Evolutionary conservation across 1,140 invertebrate genomes (phyloP).

Genomic region (Pogonus chalceus): DNA sequence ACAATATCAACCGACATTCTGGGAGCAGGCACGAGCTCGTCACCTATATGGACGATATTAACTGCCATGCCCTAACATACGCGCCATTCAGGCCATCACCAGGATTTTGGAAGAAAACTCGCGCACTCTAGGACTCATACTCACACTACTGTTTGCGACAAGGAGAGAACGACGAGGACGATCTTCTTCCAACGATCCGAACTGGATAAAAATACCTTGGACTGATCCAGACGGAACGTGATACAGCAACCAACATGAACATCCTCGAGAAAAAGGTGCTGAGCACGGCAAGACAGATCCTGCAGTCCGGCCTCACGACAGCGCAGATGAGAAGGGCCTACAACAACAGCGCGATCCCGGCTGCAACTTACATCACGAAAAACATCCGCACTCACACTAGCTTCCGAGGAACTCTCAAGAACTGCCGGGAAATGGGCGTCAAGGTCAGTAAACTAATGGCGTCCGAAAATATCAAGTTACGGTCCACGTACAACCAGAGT

Average conservation of each 20-base stretch:
- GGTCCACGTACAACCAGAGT: slow-evolving; percentile 14
- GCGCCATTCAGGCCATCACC: slow-evolving; percentile 15
- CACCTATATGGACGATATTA: slow-evolving; percentile 26
- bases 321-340: slow-evolving; percentile 18
- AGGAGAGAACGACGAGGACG: slow-evolving; percentile 3
- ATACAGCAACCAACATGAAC: slow-evolving; percentile 12
- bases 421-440: slow-evolving; percentile 15
- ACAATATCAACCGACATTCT: slow-evolving; percentile 11
- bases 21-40: slow-evolving; percentile 17
- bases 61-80: slow-evolving; percentile 18
- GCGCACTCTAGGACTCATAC: slow-evolving; percentile 19
- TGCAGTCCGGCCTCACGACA: slow-evolving; percentile 17
- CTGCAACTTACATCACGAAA: slow-evolving; percentile 14
- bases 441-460: slow-evolving; percentile 18
- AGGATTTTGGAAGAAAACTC: slow-evolving; percentile 17
- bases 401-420: slow-evolving; percentile 17
- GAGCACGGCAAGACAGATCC: slow-evolving; percentile 12
- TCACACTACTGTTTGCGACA: neutral
- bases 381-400: too few species aligned
- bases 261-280: slow-evolving; percentile 13
- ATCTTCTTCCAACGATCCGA: slow-evolving; percentile 15
- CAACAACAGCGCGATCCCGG: slow-evolving; percentile 18
- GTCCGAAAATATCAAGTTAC: slow-evolving; percentile 15
- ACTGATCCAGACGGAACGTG: slow-evolving; percentile 17
- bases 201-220: slow-evolving; percentile 20